A percentile compares a stretch with the other conserved stretches of the same genome.
Conservation (phyloP, 2,797 vertebrate species). For the Trematomus bernacchii region DNA sequence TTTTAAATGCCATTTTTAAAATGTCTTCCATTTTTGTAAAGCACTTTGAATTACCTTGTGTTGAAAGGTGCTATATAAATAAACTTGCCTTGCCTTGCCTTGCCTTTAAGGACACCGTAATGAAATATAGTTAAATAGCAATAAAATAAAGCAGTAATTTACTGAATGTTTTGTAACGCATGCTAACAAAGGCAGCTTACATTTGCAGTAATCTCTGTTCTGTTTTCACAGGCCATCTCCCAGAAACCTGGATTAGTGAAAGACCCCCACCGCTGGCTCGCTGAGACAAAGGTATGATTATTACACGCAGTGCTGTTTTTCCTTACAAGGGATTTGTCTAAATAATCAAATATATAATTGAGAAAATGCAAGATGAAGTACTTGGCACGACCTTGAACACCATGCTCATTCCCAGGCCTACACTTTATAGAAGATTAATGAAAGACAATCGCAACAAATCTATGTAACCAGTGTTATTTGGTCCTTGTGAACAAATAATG, state of each 20-base stretch:
- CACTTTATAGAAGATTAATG: slow-evolving; percentile 4
- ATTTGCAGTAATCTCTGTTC: slow-evolving; percentile 43
- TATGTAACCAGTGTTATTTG: background rate
- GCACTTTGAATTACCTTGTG: too few species aligned
- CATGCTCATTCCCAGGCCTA: background rate
- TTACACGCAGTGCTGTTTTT: slow-evolving; percentile 9
- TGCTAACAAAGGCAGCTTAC: slow-evolving; percentile 16
- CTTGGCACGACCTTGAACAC: slow-evolving; percentile 1
- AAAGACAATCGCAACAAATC: background rate
- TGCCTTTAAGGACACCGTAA: too few species aligned
- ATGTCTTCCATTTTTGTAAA: too few species aligned
- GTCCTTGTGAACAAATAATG: background rate
- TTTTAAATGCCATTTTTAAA: too few species aligned
- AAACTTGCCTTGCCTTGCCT: too few species aligned
- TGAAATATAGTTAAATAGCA: too few species aligned
- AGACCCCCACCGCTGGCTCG: slow-evolving; percentile 93
- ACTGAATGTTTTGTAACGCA: background rate
- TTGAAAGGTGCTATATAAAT: too few species aligned
- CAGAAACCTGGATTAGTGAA: slow-evolving; percentile 85
- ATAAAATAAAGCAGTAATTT: too few species aligned
- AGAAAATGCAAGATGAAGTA: slow-evolving; percentile 25
- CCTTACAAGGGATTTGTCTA: background rate
- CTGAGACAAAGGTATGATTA: slow-evolving; percentile 93
- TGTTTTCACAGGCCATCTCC: slow-evolving; percentile 86
- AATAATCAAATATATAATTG: slow-evolving; percentile 25